These are phyloP conservation scores for Potamilus streckersoni DNA, from an alignment of 1,140 invertebrate genomes.

Conservation along the genomic window DNA sequence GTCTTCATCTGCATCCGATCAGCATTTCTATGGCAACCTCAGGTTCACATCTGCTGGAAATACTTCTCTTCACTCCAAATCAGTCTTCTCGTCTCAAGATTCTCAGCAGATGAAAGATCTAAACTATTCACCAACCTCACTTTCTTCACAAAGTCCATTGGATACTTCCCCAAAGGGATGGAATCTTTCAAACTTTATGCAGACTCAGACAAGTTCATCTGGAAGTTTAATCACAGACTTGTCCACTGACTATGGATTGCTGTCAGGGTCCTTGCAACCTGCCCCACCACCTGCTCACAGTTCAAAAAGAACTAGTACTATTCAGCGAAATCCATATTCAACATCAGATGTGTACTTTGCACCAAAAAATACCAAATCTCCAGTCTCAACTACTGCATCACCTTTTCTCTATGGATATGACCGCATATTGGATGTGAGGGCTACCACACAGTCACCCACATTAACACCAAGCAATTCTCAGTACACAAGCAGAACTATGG, in stretches of 20 bases:
- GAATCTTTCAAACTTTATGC: conserved; percentile 49
- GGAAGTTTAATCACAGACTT: conserved; percentile 29
- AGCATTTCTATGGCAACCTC: neutral
- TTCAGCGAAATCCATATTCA: conserved; percentile 30
- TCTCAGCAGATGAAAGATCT: neutral
- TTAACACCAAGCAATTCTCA: conserved; percentile 20
- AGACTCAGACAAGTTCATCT: conserved; percentile 33
- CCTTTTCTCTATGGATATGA: conserved; percentile 23
- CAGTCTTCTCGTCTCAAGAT: neutral
- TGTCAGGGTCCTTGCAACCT: neutral
- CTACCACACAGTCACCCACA: conserved; percentile 13
- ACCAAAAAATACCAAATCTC: conserved; percentile 17
- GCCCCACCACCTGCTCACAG: conserved; percentile 60
- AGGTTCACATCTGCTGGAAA: conserved; percentile 1
- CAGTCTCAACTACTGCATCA: neutral
- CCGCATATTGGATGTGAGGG: neutral
- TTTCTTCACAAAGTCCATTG: conserved; percentile 7
- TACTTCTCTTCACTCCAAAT: conserved; percentile 2
- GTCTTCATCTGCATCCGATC: neutral
- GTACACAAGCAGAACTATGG: neutral
- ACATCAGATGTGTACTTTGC: conserved; percentile 26
- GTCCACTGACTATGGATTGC: neutral
- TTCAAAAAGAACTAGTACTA: conserved; percentile 17
- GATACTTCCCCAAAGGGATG: conserved; percentile 39
- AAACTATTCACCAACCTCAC: conserved; percentile 6